Conservation (phyloP, 2,888 invertebrate species). For the Metalampra italica region DNA sequence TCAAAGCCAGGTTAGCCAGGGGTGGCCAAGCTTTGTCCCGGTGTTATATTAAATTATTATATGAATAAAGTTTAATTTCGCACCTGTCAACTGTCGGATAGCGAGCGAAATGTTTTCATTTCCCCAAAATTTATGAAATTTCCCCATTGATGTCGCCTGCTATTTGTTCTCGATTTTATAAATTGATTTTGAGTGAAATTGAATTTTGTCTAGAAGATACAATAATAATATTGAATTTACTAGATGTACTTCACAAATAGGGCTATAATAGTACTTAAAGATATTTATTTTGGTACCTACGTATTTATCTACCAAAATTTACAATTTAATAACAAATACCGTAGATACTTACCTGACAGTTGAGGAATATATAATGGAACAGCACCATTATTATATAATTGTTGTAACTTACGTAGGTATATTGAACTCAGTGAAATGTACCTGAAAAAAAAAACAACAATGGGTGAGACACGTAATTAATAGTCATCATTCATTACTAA, state of each 20-base stretch:
- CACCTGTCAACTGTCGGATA: conserved; percentile 51
- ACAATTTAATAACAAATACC: too few relatives aligned
- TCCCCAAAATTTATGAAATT: conserved; percentile 47
- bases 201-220: conserved; percentile 6
- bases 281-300: too few relatives aligned
- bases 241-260: too few relatives aligned
- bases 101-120: conserved; percentile 44
- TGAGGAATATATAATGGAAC: too few relatives aligned
- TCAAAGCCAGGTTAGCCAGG: conserved; percentile 21
- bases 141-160: conserved; percentile 24
- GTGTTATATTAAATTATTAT: conserved; percentile 40
- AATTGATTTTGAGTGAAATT: conserved; percentile 17
- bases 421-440: neutral
- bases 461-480: too few relatives aligned
- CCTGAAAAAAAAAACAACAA: neutral
- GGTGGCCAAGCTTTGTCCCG: conserved; percentile 24
- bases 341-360: too few relatives aligned
- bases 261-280: too few relatives aligned
- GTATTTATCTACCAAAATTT: too few relatives aligned
- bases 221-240: too few relatives aligned
- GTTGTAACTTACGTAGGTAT: too few relatives aligned
- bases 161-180: conserved; percentile 20
- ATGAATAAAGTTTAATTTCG: conserved; percentile 56
- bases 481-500: too few relatives aligned
- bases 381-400: too few relatives aligned